Base-by-base conservation (phyloP, 2,888 invertebrate genomes). In the Xylota segnis region DNA sequence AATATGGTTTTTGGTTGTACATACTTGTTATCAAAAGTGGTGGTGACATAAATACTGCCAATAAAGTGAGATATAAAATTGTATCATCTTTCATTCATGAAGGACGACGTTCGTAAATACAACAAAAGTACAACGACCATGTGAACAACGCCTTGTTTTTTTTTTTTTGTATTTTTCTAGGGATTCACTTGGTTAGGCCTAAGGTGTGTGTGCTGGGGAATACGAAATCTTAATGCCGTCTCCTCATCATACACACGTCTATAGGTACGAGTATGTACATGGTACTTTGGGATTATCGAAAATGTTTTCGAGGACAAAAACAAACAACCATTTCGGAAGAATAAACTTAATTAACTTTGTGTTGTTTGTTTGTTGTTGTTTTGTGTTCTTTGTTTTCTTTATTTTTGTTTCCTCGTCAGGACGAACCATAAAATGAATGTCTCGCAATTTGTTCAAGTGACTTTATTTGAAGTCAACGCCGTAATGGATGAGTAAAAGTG, bases 311-410 rank as follows among this genome's bases (percentile, higher is more conserved):
- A 50, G 40, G 34, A 18, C 10, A 72, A 10, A 66, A 47, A 34
- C 40, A 72, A 66, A 66, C 65, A 72, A 27, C 72, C 58, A 66
- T 66, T 59, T 65, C 9, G 50, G 47, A 72, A 50, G 65, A 66
- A 61, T 68, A 72, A 65, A 59, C 58, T 72, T 79, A 65, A 79
- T 79, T 79, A 79, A 79, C 72, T 79, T 79, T 72, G 43, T 59
- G 50, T 66, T 52, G 58, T 72, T 65, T 72, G 50, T 34, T 56
- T 65, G 63, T 63, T 47, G 34, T 56, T 78, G 56, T 37, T 34
- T 5, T 18, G 1, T 47, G 16, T 47, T 14, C 4, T n/a, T 34
- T 5, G 29, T 54, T 65, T 56, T 23, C 23, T 3, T 27, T 32
- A 43, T 34, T n/a, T 27, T n/a, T 34, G 47, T 40, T 23, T 52